Conservation (phyloP, 2,113 vertebrate species). For the Ailuropoda melanoleuca region DNA sequence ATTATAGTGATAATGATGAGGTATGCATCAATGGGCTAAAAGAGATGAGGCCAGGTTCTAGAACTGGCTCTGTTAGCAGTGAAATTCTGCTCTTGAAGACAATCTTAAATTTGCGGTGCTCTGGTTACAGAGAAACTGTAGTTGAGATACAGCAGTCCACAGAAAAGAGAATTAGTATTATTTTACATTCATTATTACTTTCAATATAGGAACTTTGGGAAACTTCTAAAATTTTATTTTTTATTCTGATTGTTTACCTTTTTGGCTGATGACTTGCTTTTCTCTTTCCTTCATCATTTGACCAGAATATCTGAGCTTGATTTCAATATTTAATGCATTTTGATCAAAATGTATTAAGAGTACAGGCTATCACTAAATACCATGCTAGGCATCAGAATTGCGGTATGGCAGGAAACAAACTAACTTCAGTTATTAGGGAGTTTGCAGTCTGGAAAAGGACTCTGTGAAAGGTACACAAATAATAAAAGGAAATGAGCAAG, state of each 20-base stretch:
- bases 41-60: neutral
- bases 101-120: neutral
- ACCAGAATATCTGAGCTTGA: neutral
- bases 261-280: neutral
- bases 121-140: neutral
- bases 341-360: neutral
- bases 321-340: neutral
- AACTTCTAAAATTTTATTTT: neutral
- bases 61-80: neutral
- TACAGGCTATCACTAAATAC: neutral
- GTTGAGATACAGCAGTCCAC: neutral
- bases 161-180: neutral
- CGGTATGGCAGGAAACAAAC: neutral
- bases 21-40: neutral
- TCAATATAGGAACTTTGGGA: neutral
- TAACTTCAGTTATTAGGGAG: neutral
- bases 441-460: neutral
- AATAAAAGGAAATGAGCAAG: neutral
- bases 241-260: neutral
- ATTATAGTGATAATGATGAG: neutral
- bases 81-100: neutral
- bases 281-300: neutral
- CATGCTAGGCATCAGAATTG: neutral
- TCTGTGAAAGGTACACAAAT: neutral
- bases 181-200: neutral